Evolutionary conservation across 2,888 invertebrate genomes (phyloP).

Genomic region (Cremastinae sp.): DNA sequence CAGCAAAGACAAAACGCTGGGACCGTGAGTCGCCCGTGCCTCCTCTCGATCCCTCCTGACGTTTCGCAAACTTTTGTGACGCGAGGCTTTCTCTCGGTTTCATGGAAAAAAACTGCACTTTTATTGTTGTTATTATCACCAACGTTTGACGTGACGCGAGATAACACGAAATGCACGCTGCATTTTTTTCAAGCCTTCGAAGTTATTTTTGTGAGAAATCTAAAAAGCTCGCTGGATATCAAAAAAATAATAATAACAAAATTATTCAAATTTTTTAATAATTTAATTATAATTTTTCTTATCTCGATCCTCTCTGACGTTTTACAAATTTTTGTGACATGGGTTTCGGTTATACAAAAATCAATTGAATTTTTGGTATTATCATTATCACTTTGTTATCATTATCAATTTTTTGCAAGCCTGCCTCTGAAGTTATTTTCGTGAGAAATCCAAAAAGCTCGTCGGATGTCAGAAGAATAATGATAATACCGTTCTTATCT

Average conservation of each 20-base stretch:
- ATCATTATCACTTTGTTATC: too few relatives aligned
- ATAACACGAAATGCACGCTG: conserved; percentile 42
- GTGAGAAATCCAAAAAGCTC: conserved; percentile 6
- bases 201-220: conserved; percentile 12
- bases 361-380: too few relatives aligned
- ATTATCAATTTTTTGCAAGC: conserved; percentile 15
- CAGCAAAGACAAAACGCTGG: conserved; percentile 76
- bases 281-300: too few relatives aligned
- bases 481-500: conserved; percentile 18
- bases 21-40: conserved; percentile 59
- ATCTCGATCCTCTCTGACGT: too few relatives aligned
- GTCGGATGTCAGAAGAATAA: not conserved
- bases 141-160: conserved; percentile 33
- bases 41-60: conserved; percentile 33
- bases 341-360: too few relatives aligned
- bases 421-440: not conserved
- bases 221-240: not conserved
- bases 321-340: too few relatives aligned
- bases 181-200: conserved; percentile 8
- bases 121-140: conserved; percentile 30
- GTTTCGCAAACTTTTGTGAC: conserved; percentile 37
- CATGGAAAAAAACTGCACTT: conserved; percentile 35
- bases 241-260: not conserved
- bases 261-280: too few relatives aligned
- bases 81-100: conserved; percentile 21